These are phyloP conservation scores for Blennius ocellaris DNA, from an alignment of 2,113 vertebrate species.

Conservation along the genomic window DNA sequence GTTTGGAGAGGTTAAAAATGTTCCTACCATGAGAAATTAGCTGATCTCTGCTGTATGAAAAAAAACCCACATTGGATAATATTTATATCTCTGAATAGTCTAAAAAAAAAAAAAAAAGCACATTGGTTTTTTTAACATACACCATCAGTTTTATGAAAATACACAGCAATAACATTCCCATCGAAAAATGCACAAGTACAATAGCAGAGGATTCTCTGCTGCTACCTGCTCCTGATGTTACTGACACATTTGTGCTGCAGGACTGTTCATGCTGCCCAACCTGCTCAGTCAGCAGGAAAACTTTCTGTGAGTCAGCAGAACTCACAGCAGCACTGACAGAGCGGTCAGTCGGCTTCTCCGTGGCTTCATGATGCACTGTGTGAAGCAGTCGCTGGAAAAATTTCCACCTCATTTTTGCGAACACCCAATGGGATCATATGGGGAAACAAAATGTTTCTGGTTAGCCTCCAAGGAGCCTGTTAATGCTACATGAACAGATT, in stretches of 20 bases:
- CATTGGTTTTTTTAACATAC: too few relatives aligned
- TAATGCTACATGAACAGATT: too few relatives aligned
- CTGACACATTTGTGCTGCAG: slow-evolving; percentile 55
- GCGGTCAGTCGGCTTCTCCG: background rate
- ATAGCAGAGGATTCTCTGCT: background rate
- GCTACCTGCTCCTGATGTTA: slow-evolving; percentile 52
- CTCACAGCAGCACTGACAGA: slow-evolving; percentile 29
- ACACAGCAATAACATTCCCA: too few relatives aligned
- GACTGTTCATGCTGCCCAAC: slow-evolving; percentile 26
- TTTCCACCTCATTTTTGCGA: background rate
- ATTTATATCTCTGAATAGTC: too few relatives aligned
- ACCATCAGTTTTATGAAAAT: too few relatives aligned
- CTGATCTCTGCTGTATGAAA: background rate
- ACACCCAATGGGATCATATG: too few relatives aligned
- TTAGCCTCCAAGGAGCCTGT: too few relatives aligned
- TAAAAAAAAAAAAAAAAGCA: too few relatives aligned
- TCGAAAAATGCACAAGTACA: too few relatives aligned
- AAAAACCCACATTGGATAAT: background rate
- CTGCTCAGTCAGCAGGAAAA: slow-evolving; percentile 61
- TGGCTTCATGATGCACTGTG: slow-evolving; percentile 20
- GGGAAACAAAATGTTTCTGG: too few relatives aligned
- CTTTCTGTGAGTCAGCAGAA: slow-evolving; percentile 68
- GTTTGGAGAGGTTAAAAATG: background rate
- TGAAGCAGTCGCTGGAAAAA: background rate
- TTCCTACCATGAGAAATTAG: background rate